These are phyloP conservation scores for Cebus imitator DNA, from an alignment of 2,113 vertebrate species.

Conservation along the genomic window DNA sequence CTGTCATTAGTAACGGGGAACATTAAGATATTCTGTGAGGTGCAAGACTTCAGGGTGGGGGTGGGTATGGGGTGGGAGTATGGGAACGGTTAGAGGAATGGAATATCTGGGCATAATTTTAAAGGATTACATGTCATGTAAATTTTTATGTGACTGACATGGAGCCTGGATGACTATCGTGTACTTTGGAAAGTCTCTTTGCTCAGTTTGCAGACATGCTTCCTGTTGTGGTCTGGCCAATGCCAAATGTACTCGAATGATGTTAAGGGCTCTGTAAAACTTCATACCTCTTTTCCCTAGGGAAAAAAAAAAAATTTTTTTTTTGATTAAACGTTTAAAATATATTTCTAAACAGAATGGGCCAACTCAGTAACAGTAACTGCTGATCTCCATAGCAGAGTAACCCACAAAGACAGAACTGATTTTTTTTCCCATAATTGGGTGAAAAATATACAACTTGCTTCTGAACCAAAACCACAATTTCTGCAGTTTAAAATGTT, in stretches of 20 bases:
- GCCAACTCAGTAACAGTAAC: too few species aligned
- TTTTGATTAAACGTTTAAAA: too few species aligned
- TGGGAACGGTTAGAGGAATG: conserved; percentile 52
- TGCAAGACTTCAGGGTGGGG: conserved; percentile 12
- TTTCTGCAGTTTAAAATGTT: too few species aligned
- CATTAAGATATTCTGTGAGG: conserved; percentile 85
- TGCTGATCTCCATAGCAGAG: too few species aligned
- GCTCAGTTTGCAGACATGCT: conserved; percentile 66
- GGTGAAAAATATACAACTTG: too few species aligned
- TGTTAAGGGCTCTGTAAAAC: conserved; percentile 69
- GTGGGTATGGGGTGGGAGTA: not conserved
- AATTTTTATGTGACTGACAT: conserved; percentile 78
- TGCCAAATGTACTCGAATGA: conserved; percentile 76
- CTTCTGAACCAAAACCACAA: too few species aligned
- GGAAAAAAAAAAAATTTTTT: too few species aligned
- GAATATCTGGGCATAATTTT: conserved; percentile 70
- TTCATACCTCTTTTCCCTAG: conserved; percentile 43
- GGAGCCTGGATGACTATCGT: conserved; percentile 68
- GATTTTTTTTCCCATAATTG: too few species aligned
- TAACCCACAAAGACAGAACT: too few species aligned
- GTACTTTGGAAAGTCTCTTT: conserved; percentile 72
- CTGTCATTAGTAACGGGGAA: conserved; percentile 90
- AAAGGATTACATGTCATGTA: conserved; percentile 76
- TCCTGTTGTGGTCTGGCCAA: conserved; percentile 70
- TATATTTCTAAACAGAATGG: too few species aligned